phyloP scores from a whole-genome alignment of 2,888 invertebrate genomes.

The Limenitis camilla region DNA sequence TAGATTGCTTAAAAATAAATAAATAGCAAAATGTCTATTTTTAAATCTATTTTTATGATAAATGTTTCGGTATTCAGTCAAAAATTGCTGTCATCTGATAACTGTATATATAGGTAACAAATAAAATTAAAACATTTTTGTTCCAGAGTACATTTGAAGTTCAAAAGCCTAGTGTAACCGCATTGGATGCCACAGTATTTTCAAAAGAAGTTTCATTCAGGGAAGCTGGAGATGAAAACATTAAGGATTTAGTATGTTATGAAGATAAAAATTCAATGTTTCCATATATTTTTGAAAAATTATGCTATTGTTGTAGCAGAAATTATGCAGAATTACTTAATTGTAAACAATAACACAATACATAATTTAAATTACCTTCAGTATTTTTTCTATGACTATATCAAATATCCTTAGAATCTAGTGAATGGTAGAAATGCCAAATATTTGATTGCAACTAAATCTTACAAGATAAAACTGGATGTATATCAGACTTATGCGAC shows the following conservation, averaged over 20 bases:
- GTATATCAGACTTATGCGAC: too few species aligned
- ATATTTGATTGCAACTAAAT: too few species aligned
- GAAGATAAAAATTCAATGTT: slow-evolving; percentile 38
- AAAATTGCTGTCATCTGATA: too few species aligned
- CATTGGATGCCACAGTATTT: slow-evolving; percentile 76
- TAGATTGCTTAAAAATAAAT: too few species aligned
- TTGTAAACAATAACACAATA: neutral
- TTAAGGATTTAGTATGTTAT: slow-evolving; percentile 13
- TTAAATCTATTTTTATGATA: too few species aligned
- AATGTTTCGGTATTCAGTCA: too few species aligned
- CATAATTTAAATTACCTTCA: neutral
- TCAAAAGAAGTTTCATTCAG: slow-evolving; percentile 62
- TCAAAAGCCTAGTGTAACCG: slow-evolving; percentile 58
- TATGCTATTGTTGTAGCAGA: slow-evolving; percentile 61
- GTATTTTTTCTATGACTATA: too few species aligned
- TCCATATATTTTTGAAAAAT: slow-evolving; percentile 42
- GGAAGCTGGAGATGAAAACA: slow-evolving; percentile 19
- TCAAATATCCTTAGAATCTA: too few species aligned
- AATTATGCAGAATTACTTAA: slow-evolving; percentile 41
- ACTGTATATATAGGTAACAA: neutral
- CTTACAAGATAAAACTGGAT: too few species aligned
- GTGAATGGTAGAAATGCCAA: too few species aligned
- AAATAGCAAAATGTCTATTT: too few species aligned
- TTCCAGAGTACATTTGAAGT: slow-evolving; percentile 70
- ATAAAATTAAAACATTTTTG: slow-evolving; percentile 24